Percentiles rank a stretch among this genome's conserved stretches.
These are phyloP conservation scores for Tauraco erythrolophus DNA, from an alignment of 2,113 vertebrate genomes.

Conservation along the genomic window DNA sequence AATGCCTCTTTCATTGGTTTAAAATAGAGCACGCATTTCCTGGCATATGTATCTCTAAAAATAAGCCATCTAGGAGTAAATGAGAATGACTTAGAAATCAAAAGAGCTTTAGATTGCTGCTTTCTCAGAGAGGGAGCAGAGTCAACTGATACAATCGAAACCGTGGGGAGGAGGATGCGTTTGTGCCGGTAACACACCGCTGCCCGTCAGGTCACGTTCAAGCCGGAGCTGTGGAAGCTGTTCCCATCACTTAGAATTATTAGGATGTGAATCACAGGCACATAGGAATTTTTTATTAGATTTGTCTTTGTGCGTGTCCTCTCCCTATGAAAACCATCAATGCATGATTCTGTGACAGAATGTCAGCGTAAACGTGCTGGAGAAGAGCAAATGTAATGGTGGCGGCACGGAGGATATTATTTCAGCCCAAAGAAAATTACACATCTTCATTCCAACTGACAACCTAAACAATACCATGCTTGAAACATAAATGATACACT, in stretches of 20 bases:
- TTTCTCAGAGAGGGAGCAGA: background rate
- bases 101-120: background rate
- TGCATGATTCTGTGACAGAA: background rate
- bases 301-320: background rate
- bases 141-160: background rate
- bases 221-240: background rate
- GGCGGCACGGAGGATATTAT: background rate
- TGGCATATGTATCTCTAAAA: background rate
- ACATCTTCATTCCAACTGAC: conserved; percentile 54
- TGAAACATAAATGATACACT: conserved; percentile 37
- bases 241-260: background rate
- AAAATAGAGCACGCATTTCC: background rate
- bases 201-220: background rate
- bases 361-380: background rate
- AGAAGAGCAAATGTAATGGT: conserved; percentile 18
- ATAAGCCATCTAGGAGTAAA: conserved; percentile 8
- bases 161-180: accelerated
- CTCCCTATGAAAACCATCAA: background rate
- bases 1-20: background rate
- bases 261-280: background rate
- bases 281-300: background rate
- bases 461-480: conserved; percentile 57
- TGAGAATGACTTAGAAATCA: background rate
- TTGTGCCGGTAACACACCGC: accelerated
- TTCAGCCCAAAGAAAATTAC: conserved; percentile 57